Evolutionary conservation across 1,140 invertebrate genomes (phyloP).

Genomic region (Bicyclus anynana): DNA sequence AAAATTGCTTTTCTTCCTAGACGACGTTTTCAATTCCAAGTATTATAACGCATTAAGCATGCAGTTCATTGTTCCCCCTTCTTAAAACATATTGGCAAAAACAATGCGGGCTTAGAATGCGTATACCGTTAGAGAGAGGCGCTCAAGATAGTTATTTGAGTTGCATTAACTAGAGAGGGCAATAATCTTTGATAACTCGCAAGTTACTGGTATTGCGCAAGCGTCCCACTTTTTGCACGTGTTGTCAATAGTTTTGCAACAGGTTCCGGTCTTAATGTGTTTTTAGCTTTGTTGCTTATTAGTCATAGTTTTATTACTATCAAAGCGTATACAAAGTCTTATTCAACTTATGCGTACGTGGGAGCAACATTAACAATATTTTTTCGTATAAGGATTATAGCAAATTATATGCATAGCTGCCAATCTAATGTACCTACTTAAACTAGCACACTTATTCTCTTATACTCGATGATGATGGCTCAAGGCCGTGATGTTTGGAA

Average conservation of each 20-base stretch:
- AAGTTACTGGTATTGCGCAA: conserved; percentile 51
- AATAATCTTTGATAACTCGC: conserved; percentile 58
- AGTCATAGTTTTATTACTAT: background rate
- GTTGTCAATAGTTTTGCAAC: conserved; percentile 48
- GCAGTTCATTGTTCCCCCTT: conserved; percentile 23
- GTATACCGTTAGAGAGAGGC: conserved; percentile 57
- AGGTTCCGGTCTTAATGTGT: conserved; percentile 33
- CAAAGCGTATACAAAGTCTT: background rate
- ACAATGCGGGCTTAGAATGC: conserved; percentile 52
- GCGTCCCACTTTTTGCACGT: conserved; percentile 57
- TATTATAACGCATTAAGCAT: background rate
- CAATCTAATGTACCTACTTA: no score
- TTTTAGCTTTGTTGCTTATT: conserved; percentile 7
- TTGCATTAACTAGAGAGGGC: conserved; percentile 41
- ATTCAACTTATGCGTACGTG: background rate
- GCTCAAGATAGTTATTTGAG: conserved; percentile 42
- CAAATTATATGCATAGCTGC: no score
- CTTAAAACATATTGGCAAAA: conserved; percentile 50
- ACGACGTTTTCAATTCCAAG: background rate
- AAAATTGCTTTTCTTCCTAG: background rate
- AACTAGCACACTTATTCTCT: no score
- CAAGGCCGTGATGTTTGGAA: no score
- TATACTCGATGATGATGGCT: no score
- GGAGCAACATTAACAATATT: background rate
- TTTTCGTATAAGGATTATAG: no score